Evolutionary conservation across 2,888 invertebrate species (phyloP).

Genomic region (Lamproptera curius): DNA sequence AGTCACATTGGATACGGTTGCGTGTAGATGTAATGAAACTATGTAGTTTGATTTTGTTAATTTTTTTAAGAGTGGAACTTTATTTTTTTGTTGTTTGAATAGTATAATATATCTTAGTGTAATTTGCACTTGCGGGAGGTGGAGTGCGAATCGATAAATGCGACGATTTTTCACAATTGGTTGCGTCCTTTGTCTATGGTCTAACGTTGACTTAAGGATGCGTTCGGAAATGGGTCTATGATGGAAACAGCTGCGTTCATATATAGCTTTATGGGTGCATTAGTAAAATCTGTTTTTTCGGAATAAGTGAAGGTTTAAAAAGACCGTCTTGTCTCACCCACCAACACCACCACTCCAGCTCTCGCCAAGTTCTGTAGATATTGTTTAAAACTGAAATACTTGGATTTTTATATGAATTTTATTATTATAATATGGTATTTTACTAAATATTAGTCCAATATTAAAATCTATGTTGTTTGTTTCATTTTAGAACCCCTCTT

Average conservation of each 20-base stretch:
- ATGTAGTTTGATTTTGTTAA: constrained; percentile 53
- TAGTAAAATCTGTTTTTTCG: too few species aligned
- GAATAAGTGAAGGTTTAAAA: not conserved
- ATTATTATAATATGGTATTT: constrained; percentile 76
- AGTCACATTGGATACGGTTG: constrained; percentile 36
- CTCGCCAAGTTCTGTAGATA: constrained; percentile 48
- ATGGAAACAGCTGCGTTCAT: too few species aligned
- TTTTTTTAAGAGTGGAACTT: constrained; percentile 47
- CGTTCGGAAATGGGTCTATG: too few species aligned
- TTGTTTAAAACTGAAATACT: constrained; percentile 73
- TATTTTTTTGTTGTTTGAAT: constrained; percentile 54
- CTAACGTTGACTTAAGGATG: too few species aligned
- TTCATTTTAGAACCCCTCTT: constrained; percentile 53
- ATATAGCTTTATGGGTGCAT: too few species aligned
- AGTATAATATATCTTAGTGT: constrained; percentile 37
- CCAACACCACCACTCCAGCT: constrained; percentile 15
- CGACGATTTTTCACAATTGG: too few species aligned
- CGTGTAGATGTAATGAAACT: constrained; percentile 41
- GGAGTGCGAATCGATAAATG: constrained; percentile 34
- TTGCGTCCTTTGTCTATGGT: too few species aligned
- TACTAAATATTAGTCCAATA: constrained; percentile 77
- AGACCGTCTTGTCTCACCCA: too few species aligned
- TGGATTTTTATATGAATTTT: constrained; percentile 77
- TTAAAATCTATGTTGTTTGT: constrained; percentile 66
- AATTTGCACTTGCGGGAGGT: constrained; percentile 40